Evolutionary conservation across 2,888 invertebrate species (phyloP), one percentile per base, ranked within the genome.

Genomic region (Apamea sordens): DNA sequence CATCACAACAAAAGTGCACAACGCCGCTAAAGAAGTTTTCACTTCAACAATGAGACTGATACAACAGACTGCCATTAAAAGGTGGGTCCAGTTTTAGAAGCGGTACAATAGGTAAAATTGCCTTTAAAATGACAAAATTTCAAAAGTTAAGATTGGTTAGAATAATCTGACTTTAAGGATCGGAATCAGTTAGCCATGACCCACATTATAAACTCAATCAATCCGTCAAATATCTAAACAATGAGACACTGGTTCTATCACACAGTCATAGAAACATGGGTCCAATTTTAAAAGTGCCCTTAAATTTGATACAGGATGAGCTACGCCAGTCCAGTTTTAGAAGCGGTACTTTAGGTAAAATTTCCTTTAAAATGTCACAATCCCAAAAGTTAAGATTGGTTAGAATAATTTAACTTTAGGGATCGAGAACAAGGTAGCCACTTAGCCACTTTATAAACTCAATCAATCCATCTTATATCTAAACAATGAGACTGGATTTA

Each of bases 401-500:
- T 24, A 56, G 13, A 61, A 15, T 61, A 28, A 61, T 61, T 59
- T 61, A n/a, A 61, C 59, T 61, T 28, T 61, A 28, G 2, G 59
- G n/a, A 61, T 28, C 6, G 13, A 24, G 21, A n/a, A 28, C 41
- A n/a, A 32, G 4, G 21, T n/a, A 36, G 7, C 15, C 47, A 79
- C 28, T 7, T 70, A 71, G 21, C 50, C 32, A 11, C 11, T 63
- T 44, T 32, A 21, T 15, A n/a, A 73, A 61, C 24, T 50, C 59
- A 73, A 73, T 76, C 28, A 77, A 73, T 78, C 47, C 11, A 15
- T 67, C 44, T 64, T 13, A 73, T 63, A 63, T 63, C 64, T 65
- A 44, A 68, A 74, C 65, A 76, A 80, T 59, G 28, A 68, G 53
- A 41, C 69, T 11, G 68, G n/a, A 69, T 32, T 36, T 59, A 70